Percentiles rank a stretch among this genome's conserved stretches.
phyloP scores from a whole-genome alignment of 2,113 vertebrate genomes.

The Tachycineta bicolor region DNA sequence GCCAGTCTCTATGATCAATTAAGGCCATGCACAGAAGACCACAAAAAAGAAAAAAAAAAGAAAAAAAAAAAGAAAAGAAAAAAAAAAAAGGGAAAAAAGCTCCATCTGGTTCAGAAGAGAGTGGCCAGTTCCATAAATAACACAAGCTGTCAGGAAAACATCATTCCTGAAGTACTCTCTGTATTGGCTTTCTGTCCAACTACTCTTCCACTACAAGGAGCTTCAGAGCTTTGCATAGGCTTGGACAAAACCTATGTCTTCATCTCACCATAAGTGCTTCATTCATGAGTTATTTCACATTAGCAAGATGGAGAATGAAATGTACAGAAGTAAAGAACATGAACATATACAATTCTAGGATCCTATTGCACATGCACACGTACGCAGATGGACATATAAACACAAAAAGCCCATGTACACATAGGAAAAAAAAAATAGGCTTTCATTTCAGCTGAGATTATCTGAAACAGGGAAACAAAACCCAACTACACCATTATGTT shows the following conservation, averaged over 20 bases:
- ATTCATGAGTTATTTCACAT: not conserved
- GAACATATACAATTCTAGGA: not conserved
- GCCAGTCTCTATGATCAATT: not conserved
- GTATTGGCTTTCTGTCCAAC: constrained; percentile 19
- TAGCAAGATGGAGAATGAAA: not conserved
- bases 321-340: not conserved
- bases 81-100: not conserved
- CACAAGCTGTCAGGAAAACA: constrained; percentile 60
- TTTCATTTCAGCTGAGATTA: not conserved
- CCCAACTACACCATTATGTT: not conserved
- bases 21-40: not conserved
- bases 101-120: constrained; percentile 58
- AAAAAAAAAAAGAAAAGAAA: not conserved
- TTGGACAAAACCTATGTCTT: not conserved
- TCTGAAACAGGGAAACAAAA: not conserved
- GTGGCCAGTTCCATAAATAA: constrained; percentile 60
- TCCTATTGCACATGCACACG: not conserved
- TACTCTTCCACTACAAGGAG: not conserved
- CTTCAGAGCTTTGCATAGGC: not conserved
- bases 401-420: rapidly evolving
- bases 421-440: not conserved
- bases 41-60: not conserved
- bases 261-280: not conserved
- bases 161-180: constrained; percentile 40
- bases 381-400: not conserved